Evolutionary conservation across 2,797 vertebrate genomes (phyloP).

Genomic region (Oreochromis grahami): DNA sequence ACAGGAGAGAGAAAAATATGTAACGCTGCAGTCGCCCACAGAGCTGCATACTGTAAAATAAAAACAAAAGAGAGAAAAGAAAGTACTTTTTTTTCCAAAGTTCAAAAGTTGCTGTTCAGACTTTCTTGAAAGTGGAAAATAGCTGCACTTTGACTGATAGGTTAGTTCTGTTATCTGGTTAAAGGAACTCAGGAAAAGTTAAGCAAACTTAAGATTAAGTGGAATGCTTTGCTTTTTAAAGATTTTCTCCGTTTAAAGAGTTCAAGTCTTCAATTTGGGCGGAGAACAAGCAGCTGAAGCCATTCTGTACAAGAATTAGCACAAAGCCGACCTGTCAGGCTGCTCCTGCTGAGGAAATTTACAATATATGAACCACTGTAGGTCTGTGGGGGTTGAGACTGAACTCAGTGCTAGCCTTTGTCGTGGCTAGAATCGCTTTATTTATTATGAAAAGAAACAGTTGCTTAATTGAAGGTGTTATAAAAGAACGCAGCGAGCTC

Average conservation of each 20-base stretch:
- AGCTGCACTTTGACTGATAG: background rate
- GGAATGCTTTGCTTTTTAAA: background rate
- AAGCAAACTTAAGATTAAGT: background rate
- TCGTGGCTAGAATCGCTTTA: background rate
- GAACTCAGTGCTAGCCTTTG: background rate
- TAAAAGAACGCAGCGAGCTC: background rate
- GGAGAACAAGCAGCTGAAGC: background rate
- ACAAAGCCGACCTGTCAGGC: background rate
- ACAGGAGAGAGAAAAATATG: background rate
- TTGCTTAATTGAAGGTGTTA: background rate
- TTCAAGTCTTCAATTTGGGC: background rate
- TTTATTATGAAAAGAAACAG: background rate
- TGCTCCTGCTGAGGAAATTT: background rate
- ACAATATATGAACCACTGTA: background rate
- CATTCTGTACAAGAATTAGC: background rate
- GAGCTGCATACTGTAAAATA: background rate
- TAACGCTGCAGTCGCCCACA: slow-evolving; percentile 36
- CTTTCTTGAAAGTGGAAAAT: background rate
- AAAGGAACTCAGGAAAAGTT: background rate
- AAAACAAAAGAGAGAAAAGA: background rate
- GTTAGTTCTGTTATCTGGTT: background rate
- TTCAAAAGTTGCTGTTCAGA: background rate
- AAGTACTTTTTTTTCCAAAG: background rate
- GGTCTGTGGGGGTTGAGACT: background rate
- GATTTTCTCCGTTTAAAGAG: background rate